Evolutionary conservation across 2,113 vertebrate genomes (phyloP), one percentile per base, ranked within the genome.

Genomic region (Mandrillus leucophaeus): DNA sequence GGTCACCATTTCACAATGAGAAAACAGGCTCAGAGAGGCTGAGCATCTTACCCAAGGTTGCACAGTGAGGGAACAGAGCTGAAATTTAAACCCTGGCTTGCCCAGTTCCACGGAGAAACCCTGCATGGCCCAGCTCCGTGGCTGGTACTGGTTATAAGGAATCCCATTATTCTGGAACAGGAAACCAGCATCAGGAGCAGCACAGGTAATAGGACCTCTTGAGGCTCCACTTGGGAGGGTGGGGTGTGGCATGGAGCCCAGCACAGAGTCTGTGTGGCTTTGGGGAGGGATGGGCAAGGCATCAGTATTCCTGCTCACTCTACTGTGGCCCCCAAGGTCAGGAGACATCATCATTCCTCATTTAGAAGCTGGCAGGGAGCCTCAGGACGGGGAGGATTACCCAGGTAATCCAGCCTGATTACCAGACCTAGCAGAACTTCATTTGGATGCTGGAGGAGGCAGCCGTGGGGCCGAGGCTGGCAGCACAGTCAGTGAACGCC

Each of bases 341-440:
- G 94, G 64, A 98, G 96, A 98, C 98, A 97, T 97, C 95, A 96
- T 98, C 92, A 96, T 97, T 98, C 98, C 98, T 99, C 98, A 98
- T 98, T 98, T 96, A 98, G 98, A 98, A 97, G 90, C 94, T 93
- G 95, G 91, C 43, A 12, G 88, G 95, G 92, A 90, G 52, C 81
- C 43, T 5, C 5, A 16, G 97, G 98, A 95, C 45, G 73, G 20
- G 59, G 92, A 98, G 98, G 98, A 98, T 98, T 97, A 98, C 93
- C 79, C 6, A 50, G 94, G 94, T 98, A 98, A 98, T 97, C 97
- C 98, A 96, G 95, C 94, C 97, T 93, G 98, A 98, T 96, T 80
- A 97, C 95, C 93, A 97, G 97, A 97, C 96, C 97, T 78, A 57
- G 89, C 64, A 55, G 96, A 94, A 98, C 98, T 97, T 98, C 98